Percentiles rank a stretch among this genome's conserved stretches.
These are phyloP conservation scores for Protobothrops mucrosquamatus DNA, from an alignment of 2,113 vertebrate genomes.

Conservation along the genomic window DNA sequence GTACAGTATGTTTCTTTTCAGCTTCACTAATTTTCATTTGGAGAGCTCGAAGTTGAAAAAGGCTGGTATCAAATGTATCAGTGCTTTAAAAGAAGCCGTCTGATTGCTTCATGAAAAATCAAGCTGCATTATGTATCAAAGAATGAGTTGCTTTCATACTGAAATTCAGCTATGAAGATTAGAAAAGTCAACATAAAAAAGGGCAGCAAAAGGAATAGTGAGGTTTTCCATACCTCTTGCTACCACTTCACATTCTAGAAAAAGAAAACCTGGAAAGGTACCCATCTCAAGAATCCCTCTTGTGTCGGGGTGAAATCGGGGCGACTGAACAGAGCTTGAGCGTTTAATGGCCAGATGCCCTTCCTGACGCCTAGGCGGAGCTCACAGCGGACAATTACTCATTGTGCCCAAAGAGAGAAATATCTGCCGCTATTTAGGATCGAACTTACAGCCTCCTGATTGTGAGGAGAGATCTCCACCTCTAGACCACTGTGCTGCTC, in stretches of 20 bases:
- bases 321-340: not conserved
- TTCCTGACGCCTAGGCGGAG: not conserved
- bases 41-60: not conserved
- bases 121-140: not conserved
- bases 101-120: not conserved
- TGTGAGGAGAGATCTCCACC: too few species aligned
- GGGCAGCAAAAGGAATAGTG: not conserved
- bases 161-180: not conserved
- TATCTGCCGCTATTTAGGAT: not conserved
- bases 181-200: not conserved
- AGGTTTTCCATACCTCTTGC: not conserved
- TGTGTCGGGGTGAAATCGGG: not conserved
- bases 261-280: not conserved
- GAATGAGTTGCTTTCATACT: not conserved
- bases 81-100: not conserved
- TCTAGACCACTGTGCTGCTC: not conserved
- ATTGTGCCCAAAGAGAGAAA: not conserved
- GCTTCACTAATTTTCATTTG: not conserved
- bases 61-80: not conserved
- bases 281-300: not conserved
- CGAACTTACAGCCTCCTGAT: not conserved
- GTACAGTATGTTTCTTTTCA: not conserved
- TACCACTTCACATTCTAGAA: not conserved
- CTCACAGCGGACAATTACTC: not conserved
- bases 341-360: not conserved